Evolutionary conservation across 2,113 vertebrate species (phyloP).

Genomic region (Lepisosteus osseus): DNA sequence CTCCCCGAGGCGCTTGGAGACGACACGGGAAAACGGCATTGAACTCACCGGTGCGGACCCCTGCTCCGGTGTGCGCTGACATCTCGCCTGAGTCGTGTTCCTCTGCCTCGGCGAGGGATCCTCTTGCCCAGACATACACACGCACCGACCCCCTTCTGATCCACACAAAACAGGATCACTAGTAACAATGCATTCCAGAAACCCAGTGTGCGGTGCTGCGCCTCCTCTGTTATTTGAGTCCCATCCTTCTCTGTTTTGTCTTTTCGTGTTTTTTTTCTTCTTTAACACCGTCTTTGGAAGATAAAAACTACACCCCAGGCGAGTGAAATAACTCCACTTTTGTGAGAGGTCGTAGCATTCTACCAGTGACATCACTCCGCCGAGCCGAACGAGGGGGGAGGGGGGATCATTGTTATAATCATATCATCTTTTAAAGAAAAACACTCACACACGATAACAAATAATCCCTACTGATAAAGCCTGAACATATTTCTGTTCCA

Average conservation of each 20-base stretch:
- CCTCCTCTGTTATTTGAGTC: too few relatives aligned
- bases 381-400: background rate
- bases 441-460: too few relatives aligned
- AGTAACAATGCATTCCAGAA: background rate
- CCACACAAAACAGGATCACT: too few relatives aligned
- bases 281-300: background rate
- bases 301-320: background rate
- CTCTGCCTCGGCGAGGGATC: background rate
- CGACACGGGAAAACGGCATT: background rate
- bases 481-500: too few relatives aligned
- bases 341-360: conserved; percentile 7
- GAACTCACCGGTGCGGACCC: background rate
- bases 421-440: too few relatives aligned
- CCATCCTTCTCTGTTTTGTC: background rate
- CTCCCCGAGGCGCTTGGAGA: too few relatives aligned
- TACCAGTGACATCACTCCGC: conserved; percentile 18
- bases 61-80: background rate
- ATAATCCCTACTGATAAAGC: too few relatives aligned
- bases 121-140: background rate
- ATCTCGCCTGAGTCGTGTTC: background rate
- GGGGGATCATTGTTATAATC: background rate
- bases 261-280: background rate
- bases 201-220: background rate
- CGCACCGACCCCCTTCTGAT: too few relatives aligned
- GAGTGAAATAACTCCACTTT: conserved; percentile 2